Evolutionary conservation across 2,888 invertebrate genomes (phyloP), one percentile per base, ranked within the genome.

Genomic region (Tricholauxania praeusta): DNA sequence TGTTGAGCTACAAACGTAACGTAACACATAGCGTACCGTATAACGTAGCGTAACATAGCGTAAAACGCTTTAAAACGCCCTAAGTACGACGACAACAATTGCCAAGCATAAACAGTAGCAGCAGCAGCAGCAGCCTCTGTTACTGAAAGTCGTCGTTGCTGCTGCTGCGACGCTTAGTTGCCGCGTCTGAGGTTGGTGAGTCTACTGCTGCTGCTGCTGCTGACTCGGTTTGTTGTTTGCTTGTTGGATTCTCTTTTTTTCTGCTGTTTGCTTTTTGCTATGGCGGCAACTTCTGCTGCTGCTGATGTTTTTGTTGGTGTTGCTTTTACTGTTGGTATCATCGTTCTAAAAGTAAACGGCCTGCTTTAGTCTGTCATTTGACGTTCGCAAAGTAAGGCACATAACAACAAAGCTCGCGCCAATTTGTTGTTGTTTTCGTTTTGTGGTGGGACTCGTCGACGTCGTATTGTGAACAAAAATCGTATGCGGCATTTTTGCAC

Each of bases 351-450:
- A 81, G 82, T 80, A 82, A 81, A 83, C 82, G 82, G 85, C 85
- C 83, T 84, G 83, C 82, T 81, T 86, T 83, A 87, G 87, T 87
- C 82, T 83, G 86, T 83, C 83, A 82, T 84, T 84, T 83, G 86
- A 83, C 87, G 83, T 86, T 83, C 83, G 81, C 78, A 84, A 80
- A 80, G 74, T 72, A 48, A 64, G 80, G 77, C 79, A 78, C 79
- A 78, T 81, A 79, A 64, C 79, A 77, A 72, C 19, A 47, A 32
- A 57, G 60, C 62, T 72, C 65, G 55, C 60, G 63, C 47, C 8
- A 8, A 28, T 59, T 64, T 57, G 55, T 63, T 64, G 32, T 70
- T 62, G 62, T 63, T 67, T 15, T 6, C 10, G 64, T 64, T 64
- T 51, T n/a, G 49, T 64, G 17, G 51, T 51, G 19, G 51, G 28